Conservation (phyloP, 2,113 vertebrate genomes). For the Diadophis punctatus region DNA sequence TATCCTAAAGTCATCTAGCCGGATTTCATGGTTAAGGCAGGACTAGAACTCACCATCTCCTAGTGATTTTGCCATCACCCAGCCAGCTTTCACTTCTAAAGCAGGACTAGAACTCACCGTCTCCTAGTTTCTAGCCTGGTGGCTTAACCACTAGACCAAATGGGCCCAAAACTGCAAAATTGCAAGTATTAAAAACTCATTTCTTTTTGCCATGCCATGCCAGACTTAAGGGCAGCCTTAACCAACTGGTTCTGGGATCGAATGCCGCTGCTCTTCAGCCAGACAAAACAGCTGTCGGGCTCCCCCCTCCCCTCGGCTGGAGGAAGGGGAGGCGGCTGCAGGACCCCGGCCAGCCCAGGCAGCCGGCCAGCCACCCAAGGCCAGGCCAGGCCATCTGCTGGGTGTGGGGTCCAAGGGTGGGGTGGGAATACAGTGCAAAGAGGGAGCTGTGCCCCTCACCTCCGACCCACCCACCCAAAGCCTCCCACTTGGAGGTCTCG, state of each 20-base stretch:
- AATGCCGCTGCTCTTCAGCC: background rate
- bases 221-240: too few species aligned
- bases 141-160: background rate
- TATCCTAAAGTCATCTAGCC: background rate
- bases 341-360: background rate
- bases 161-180: too few species aligned
- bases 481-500: background rate
- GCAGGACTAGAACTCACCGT: background rate
- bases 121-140: background rate
- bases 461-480: background rate
- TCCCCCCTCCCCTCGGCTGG: background rate
- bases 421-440: background rate
- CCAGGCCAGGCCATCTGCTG: constrained; percentile 5
- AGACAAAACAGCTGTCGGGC: background rate
- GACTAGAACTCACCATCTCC: too few species aligned
- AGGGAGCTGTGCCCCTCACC: background rate
- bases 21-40: fast-evolving
- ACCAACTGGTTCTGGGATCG: too few species aligned
- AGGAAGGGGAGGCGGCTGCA: too few species aligned
- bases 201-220: background rate
- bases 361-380: background rate
- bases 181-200: background rate
- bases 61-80: background rate
- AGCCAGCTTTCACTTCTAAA: background rate
- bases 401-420: background rate